Conservation (phyloP, 2,113 vertebrate species). For the Myiozetetes cayanensis region DNA sequence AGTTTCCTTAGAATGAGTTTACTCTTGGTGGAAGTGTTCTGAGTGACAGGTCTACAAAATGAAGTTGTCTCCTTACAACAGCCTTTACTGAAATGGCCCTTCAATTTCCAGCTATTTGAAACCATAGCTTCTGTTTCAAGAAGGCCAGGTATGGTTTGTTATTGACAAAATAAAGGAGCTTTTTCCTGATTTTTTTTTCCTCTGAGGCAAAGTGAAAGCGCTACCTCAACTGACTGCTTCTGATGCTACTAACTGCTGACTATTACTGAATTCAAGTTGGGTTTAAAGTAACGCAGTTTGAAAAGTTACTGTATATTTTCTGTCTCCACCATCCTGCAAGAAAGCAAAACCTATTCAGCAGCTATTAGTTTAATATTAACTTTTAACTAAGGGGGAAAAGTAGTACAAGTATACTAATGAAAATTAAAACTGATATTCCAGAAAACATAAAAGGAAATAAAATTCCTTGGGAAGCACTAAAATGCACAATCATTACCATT, state of each 20-base stretch:
- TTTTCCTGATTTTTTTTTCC: not conserved
- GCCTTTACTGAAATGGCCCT: conserved; percentile 10
- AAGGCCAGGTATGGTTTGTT: not conserved
- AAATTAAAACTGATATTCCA: not conserved
- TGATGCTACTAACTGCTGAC: not conserved
- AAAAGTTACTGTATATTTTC: not conserved
- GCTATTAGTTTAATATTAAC: not conserved
- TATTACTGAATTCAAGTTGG: not conserved
- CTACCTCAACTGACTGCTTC: not conserved
- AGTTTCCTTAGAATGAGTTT: not conserved
- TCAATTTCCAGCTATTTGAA: conserved; percentile 42
- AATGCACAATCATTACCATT: not conserved
- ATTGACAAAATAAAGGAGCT: not conserved
- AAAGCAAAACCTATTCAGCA: not conserved
- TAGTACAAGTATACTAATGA: not conserved
- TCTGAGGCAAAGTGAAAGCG: not conserved
- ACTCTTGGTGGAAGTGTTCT: not conserved
- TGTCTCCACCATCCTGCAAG: not conserved
- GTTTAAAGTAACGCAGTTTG: not conserved
- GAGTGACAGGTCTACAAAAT: conserved; percentile 14
- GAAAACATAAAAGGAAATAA: not conserved
- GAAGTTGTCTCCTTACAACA: not conserved
- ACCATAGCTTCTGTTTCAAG: not conserved
- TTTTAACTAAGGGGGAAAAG: not conserved
- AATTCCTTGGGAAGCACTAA: not conserved